Evolutionary conservation across 2,797 vertebrate species (phyloP), one percentile per base, ranked within the genome.

Genomic region (Podarcis lilfordi): DNA sequence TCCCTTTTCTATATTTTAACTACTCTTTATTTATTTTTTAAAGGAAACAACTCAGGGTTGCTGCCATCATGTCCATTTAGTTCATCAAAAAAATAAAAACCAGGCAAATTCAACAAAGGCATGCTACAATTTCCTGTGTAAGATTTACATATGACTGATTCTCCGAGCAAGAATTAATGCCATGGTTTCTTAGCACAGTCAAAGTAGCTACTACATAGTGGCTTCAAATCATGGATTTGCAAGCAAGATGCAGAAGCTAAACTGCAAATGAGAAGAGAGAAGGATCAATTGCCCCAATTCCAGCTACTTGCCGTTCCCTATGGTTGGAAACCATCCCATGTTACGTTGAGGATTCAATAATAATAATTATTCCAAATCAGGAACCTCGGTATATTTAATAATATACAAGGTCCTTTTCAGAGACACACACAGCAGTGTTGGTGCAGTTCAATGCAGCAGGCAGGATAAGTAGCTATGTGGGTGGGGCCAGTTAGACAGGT

Each of bases 91-190:
- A 15, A 55, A 13, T 50, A 50, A 15, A 55, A 55, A 55, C 68
- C 43, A 78, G 35, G 17, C 15, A 82, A 37, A 4, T 76, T 66
- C n/a, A 75, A 27, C 45, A 75, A 89, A 93, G 40, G 4, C 0
- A 0, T 61, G 11, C 66, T 35, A 82, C 11, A 45, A 91, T 64
- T 35, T 86, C 0, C 0, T 27, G 82, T 83, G 76, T 50, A 85
- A 7, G 84, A 84, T 69, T 77, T 55, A 17, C 0, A 0, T 10
- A 84, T 82, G 79, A 85, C 79, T 0, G 0, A 5, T 0, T 1
- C 0, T 64, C 21, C 4, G 0, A 4, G 27, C 0, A 1, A 87
- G 82, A 37, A 72, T 77, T 1, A 0, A 32, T 0, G 0, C 10
- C 45, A 10, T 27, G 29, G 27, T 35, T 75, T 55, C 71, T 76